phyloP scores from a whole-genome alignment of 2,113 vertebrate genomes.

The Picathartes gymnocephalus region DNA sequence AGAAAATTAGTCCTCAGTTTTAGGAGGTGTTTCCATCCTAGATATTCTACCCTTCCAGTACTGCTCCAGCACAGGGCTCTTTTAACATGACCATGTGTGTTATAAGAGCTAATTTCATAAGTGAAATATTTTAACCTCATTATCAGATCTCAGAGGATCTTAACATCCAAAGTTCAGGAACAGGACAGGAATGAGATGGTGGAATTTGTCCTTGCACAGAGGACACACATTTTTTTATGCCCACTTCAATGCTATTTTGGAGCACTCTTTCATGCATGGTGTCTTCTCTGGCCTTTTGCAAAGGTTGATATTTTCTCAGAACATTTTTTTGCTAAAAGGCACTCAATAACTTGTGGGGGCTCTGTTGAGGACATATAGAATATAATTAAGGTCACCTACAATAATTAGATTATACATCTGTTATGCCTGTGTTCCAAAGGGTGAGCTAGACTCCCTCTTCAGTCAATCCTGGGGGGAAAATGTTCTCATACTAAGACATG shows the following conservation, averaged over 20 bases:
- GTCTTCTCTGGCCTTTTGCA: neutral
- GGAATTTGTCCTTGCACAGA: neutral
- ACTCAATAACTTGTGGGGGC: rapidly evolving
- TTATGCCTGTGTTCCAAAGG: neutral
- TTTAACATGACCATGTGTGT: neutral
- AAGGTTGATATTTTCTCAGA: slow-evolving; percentile 1
- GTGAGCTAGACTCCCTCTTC: neutral
- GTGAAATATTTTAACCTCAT: neutral
- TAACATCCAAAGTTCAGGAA: neutral
- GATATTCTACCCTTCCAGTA: neutral
- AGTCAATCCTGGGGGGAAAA: neutral
- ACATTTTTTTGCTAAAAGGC: neutral
- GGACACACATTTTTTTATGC: neutral
- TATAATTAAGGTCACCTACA: neutral
- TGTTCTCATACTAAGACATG: neutral
- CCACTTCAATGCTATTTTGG: neutral
- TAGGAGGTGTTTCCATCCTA: neutral
- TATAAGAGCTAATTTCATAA: neutral
- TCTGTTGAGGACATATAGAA: neutral
- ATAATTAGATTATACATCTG: neutral
- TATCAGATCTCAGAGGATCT: neutral
- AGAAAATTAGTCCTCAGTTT: neutral
- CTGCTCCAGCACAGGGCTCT: neutral
- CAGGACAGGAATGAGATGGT: neutral
- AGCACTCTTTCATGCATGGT: neutral